Conservation (phyloP, 2,113 vertebrate genomes). For the Semicossyphus pulcher region DNA sequence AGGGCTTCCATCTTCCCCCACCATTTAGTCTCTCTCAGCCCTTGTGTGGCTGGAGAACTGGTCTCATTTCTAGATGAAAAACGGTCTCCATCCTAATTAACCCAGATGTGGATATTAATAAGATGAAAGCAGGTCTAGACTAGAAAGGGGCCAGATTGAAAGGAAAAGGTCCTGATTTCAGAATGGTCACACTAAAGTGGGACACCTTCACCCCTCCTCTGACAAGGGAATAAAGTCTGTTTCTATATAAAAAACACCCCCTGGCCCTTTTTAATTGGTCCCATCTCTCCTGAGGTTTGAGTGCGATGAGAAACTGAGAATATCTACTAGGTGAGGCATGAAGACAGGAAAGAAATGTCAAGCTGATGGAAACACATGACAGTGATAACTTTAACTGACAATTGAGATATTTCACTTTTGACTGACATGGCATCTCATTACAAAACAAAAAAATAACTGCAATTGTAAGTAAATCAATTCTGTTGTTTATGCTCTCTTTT, state of each 20-base stretch:
- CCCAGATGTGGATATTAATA: slow-evolving; percentile 87
- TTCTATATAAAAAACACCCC: slow-evolving; percentile 82
- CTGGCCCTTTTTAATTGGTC: slow-evolving; percentile 69
- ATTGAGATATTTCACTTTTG: not conserved
- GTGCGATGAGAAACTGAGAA: slow-evolving; percentile 62
- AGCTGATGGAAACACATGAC: slow-evolving; percentile 31
- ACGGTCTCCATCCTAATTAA: slow-evolving; percentile 85
- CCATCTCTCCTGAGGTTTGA: slow-evolving; percentile 51
- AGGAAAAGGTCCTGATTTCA: slow-evolving; percentile 74
- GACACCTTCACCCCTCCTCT: slow-evolving; percentile 70
- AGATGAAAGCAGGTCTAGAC: slow-evolving; percentile 81
- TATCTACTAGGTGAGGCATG: slow-evolving; percentile 46
- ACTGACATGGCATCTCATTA: not conserved
- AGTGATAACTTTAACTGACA: slow-evolving; percentile 6
- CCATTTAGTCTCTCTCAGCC: slow-evolving; percentile 31
- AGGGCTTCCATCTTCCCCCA: slow-evolving; percentile 30
- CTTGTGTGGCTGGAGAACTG: slow-evolving; percentile 58
- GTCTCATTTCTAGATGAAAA: slow-evolving; percentile 75
- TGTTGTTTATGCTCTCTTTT: slow-evolving; percentile 7
- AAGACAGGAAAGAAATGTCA: slow-evolving; percentile 38
- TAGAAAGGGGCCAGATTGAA: slow-evolving; percentile 78
- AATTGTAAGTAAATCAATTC: not conserved
- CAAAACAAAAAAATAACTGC: not conserved
- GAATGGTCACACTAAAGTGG: slow-evolving; percentile 81
- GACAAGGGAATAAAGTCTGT: slow-evolving; percentile 69